Evolutionary conservation across 2,888 invertebrate genomes (phyloP).

Genomic region (Trichogramma dendrolimi): DNA sequence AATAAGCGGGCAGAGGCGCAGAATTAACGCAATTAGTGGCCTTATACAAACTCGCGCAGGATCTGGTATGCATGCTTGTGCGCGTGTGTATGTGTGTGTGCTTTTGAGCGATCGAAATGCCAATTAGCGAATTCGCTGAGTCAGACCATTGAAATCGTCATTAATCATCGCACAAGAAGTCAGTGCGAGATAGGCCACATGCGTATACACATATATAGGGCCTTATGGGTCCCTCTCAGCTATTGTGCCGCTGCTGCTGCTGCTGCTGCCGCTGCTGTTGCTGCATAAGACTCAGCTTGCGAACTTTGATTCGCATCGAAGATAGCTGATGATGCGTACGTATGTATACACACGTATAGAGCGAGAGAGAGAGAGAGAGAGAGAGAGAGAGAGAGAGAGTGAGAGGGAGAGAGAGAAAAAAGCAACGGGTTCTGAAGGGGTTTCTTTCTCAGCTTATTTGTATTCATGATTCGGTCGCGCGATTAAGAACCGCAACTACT

Average conservation of each 20-base stretch:
- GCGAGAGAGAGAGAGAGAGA: no score
- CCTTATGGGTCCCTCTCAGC: no score
- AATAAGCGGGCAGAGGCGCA: constrained; percentile 4
- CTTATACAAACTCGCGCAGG: not conserved
- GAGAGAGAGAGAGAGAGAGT: no score
- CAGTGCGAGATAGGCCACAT: constrained; percentile 22
- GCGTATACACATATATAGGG: no score
- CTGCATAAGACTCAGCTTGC: not conserved
- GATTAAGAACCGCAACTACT: constrained; percentile 31
- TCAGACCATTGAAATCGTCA: constrained; percentile 46
- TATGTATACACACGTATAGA: no score
- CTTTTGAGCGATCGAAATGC: constrained; percentile 36
- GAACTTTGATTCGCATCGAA: constrained; percentile 15
- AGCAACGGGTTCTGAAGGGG: no score
- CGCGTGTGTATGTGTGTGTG: not conserved
- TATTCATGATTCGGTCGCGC: constrained; percentile 32
- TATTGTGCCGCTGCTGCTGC: not conserved
- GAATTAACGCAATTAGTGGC: constrained; percentile 22
- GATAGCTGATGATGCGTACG: not conserved
- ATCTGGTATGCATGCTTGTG: not conserved
- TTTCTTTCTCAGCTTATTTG: constrained; percentile 24
- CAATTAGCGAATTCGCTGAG: constrained; percentile 49
- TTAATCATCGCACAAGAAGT: constrained; percentile 46
- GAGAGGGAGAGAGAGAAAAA: no score
- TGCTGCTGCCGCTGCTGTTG: not conserved